phyloP scores from a whole-genome alignment of 1,140 invertebrate genomes.

The Calliopsis andreniformis region DNA sequence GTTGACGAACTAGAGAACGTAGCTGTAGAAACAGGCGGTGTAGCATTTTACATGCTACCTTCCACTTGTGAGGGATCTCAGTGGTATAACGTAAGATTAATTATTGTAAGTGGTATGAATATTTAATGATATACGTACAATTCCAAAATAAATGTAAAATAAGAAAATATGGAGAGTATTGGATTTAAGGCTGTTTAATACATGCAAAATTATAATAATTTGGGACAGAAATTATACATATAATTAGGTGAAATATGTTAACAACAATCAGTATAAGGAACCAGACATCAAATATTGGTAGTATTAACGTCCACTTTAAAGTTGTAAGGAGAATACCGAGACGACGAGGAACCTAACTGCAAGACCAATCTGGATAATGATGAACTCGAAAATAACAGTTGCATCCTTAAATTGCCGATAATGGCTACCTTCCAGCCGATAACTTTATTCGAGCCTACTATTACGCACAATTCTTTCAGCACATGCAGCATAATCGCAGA shows the following conservation, averaged over 20 bases:
- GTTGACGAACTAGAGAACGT: not conserved
- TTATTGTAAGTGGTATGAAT: too few species aligned
- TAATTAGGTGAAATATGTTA: not conserved
- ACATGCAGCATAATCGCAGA: not conserved
- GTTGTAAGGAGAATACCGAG: not conserved
- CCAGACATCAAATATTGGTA: too few species aligned
- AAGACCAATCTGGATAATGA: not conserved
- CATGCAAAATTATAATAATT: not conserved
- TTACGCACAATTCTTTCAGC: constrained; percentile 14
- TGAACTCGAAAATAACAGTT: not conserved
- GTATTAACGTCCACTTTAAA: not conserved
- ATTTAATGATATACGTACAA: too few species aligned
- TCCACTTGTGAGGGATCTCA: too few species aligned
- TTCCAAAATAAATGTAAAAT: too few species aligned
- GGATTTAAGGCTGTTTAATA: too few species aligned
- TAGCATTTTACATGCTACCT: too few species aligned
- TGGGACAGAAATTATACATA: too few species aligned
- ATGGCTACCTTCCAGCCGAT: constrained; percentile 11
- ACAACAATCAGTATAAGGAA: not conserved
- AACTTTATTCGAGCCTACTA: constrained; percentile 19
- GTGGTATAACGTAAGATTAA: too few species aligned
- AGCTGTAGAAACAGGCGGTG: not conserved
- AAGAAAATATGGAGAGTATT: too few species aligned
- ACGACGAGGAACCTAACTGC: not conserved
- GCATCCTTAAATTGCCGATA: constrained; percentile 4